Conservation (phyloP, 1,140 invertebrate genomes). For the Tenebrio molitor region DNA sequence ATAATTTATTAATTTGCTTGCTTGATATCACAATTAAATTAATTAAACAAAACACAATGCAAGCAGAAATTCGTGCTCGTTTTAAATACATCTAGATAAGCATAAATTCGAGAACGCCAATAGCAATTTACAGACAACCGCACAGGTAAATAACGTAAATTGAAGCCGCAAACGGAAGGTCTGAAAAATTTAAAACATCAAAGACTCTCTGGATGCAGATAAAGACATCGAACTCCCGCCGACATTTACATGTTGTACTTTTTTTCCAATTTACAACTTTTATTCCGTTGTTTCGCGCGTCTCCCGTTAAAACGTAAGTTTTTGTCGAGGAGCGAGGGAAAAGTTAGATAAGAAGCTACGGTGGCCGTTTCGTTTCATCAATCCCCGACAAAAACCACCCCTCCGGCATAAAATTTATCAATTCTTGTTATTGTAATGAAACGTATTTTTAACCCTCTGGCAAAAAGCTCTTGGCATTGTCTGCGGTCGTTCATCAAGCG, state of each 20-base stretch:
- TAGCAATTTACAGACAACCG: no score
- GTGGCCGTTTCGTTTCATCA: slow-evolving; percentile 1
- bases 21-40: no score
- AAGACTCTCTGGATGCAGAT: not conserved
- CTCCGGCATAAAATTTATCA: not conserved
- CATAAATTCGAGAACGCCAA: no score
- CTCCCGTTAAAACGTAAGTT: slow-evolving; percentile 5
- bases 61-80: no score
- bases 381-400: not conserved
- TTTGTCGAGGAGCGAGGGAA: not conserved
- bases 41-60: no score
- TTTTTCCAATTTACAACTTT: slow-evolving; percentile 25
- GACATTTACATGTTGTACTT: not conserved
- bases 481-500: slow-evolving; percentile 11
- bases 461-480: slow-evolving; percentile 18
- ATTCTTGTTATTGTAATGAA: slow-evolving; percentile 24
- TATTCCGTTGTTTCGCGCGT: not conserved
- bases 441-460: slow-evolving; percentile 16
- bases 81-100: no score
- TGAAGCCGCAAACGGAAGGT: not conserved
- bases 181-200: not conserved
- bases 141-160: no score
- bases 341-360: not conserved
- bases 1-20: no score
- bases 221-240: not conserved